These are phyloP conservation scores for Chionomys nivalis DNA, from an alignment of 2,113 vertebrate genomes.

Conservation along the genomic window DNA sequence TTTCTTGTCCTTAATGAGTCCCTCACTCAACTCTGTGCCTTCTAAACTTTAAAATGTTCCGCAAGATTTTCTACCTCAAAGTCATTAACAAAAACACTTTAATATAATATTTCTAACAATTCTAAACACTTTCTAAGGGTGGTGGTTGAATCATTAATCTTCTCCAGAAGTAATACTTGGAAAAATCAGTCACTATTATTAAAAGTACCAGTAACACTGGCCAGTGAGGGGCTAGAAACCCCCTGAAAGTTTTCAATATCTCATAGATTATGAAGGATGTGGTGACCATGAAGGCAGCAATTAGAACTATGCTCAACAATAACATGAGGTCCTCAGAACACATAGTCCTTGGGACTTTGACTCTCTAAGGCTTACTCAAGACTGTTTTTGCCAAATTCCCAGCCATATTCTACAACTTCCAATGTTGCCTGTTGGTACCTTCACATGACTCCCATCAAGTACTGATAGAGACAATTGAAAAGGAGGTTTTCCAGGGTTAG, in stretches of 20 bases:
- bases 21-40: background rate
- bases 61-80: background rate
- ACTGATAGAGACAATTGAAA: background rate
- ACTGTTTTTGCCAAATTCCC: background rate
- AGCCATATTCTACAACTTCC: background rate
- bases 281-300: background rate
- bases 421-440: background rate
- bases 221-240: background rate
- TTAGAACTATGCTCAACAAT: background rate
- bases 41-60: background rate
- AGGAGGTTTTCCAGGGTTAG: background rate
- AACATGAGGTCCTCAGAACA: background rate
- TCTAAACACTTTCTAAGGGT: background rate
- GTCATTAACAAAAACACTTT: background rate
- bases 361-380: background rate
- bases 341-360: background rate
- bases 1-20: background rate
- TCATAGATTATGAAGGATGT: background rate
- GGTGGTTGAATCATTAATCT: background rate
- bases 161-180: background rate
- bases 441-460: background rate
- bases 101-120: background rate
- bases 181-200: background rate
- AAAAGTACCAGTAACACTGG: background rate
- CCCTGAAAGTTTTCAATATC: background rate